Evolutionary conservation across 2,888 invertebrate species (phyloP).

Genomic region (Boloria euphrosyne): DNA sequence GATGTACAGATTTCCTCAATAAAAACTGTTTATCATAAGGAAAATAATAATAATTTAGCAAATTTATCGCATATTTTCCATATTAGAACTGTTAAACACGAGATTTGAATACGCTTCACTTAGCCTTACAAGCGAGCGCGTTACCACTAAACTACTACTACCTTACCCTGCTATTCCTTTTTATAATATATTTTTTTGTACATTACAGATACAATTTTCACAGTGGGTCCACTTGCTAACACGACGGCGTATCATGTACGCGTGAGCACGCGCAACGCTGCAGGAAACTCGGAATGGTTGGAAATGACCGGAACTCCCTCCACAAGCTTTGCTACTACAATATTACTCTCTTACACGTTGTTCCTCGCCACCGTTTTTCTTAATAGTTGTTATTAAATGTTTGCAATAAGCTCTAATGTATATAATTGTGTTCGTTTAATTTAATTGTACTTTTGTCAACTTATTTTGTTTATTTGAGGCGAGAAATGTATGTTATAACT

Average conservation of each 20-base stretch:
- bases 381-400: conserved; percentile 40
- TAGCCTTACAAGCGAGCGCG: no score
- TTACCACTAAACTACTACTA: neutral
- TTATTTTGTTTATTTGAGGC: neutral
- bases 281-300: conserved; percentile 69
- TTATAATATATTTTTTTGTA: conserved; percentile 12
- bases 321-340: conserved; percentile 46
- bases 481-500: neutral
- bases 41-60: no score
- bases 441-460: neutral
- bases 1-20: no score
- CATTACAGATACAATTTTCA: conserved; percentile 49
- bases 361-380: conserved; percentile 47
- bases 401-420: conserved; percentile 16
- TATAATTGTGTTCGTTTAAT: neutral
- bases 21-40: no score
- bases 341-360: conserved; percentile 44
- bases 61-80: no score
- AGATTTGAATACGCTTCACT: no score
- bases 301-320: conserved; percentile 50
- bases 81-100: no score
- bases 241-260: conserved; percentile 62
- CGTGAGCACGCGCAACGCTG: conserved; percentile 64
- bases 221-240: conserved; percentile 59
- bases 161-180: neutral